Percentiles rank a stretch among this genome's conserved stretches.
Conservation (phyloP, 2,888 invertebrate species). For the Tribolium freemani region DNA sequence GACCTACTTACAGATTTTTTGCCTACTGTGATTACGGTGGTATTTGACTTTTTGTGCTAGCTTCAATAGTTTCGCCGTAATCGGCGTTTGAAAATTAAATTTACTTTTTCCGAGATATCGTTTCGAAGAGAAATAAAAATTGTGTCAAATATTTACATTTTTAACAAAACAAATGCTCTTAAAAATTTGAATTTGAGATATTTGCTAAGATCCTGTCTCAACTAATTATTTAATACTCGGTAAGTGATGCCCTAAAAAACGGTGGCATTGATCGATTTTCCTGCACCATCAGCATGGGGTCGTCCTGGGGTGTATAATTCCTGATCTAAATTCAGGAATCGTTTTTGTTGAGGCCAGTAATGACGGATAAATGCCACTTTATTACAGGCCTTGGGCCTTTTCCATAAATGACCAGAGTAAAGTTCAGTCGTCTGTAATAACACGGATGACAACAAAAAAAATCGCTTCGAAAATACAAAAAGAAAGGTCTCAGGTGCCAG, state of each 20-base stretch:
- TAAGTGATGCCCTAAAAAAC: background rate
- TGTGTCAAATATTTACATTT: too few species aligned
- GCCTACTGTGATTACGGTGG: too few species aligned
- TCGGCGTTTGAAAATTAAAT: too few species aligned
- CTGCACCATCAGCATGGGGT: conserved; percentile 13
- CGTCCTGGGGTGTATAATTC: conserved; percentile 35
- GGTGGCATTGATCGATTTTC: background rate
- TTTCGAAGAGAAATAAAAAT: too few species aligned
- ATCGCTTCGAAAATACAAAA: background rate
- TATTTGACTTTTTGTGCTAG: too few species aligned
- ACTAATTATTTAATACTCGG: too few species aligned
- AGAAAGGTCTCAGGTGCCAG: conserved; percentile 7
- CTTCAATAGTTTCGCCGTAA: too few species aligned
- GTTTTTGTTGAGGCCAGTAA: conserved; percentile 48
- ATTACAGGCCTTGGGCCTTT: conserved; percentile 46
- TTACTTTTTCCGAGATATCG: too few species aligned
- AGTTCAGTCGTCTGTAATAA: conserved; percentile 26
- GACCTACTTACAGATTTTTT: too few species aligned
- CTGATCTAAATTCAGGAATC: conserved; percentile 50
- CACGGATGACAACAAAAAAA: background rate
- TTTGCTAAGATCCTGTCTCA: too few species aligned
- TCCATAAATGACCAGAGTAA: conserved; percentile 47
- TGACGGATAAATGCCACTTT: conserved; percentile 53
- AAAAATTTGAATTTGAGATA: too few species aligned
- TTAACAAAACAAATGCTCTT: too few species aligned